phyloP scores from a whole-genome alignment of 2,888 invertebrate genomes.

The Drosophila meridiana region DNA sequence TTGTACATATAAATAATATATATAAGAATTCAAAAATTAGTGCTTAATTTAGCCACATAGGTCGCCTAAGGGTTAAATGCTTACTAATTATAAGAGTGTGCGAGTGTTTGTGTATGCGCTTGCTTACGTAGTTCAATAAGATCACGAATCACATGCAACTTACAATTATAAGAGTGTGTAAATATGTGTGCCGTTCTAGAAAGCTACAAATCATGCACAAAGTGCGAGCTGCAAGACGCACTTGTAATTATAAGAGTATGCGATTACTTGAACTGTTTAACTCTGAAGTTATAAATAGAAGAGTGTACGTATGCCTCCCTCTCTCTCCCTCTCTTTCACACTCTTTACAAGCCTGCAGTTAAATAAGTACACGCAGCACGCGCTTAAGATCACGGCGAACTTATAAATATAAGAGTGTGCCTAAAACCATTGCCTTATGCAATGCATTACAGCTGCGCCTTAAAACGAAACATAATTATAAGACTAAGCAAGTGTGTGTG shows the following conservation, averaged over 20 bases:
- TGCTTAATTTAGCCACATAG: not conserved
- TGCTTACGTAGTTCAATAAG: not conserved
- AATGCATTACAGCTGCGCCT: not conserved
- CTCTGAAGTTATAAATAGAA: not conserved
- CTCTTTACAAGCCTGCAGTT: not conserved
- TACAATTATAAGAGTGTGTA: not conserved
- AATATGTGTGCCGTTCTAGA: not conserved
- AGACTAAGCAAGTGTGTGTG: not conserved
- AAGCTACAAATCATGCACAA: not conserved
- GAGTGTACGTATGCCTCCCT: not conserved
- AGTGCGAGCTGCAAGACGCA: not conserved
- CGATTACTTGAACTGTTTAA: not conserved
- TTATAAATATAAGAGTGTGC: not conserved
- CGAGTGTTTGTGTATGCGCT: not conserved
- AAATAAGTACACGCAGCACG: not conserved
- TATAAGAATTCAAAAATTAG: not conserved
- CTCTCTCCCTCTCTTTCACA: not conserved
- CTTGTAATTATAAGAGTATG: not conserved
- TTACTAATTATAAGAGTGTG: not conserved
- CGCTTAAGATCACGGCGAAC: not conserved
- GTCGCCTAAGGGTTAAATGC: not conserved
- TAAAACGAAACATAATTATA: not conserved
- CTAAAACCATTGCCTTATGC: no score
- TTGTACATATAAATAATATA: no score
- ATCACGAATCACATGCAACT: not conserved